Conservation (phyloP, 2,797 vertebrate species). For the Xiphorhynchus erythropygius region DNA sequence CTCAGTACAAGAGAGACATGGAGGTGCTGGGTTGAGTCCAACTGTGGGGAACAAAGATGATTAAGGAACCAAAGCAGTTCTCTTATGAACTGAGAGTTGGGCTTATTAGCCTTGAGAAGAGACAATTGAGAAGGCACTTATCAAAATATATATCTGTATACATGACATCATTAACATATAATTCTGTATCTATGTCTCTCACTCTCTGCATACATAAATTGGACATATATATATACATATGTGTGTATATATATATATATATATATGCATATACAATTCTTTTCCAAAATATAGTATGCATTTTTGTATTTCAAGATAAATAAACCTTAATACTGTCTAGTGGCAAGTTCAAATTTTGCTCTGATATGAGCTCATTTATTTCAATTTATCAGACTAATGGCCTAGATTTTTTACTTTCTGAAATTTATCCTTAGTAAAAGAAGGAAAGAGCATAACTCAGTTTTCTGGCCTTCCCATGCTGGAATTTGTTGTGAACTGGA, state of each 20-base stretch:
- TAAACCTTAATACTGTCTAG: neutral
- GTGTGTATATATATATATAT: neutral
- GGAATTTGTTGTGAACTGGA: neutral
- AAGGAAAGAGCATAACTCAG: neutral
- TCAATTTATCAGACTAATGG: neutral
- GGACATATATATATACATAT: neutral
- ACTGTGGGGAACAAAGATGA: no score
- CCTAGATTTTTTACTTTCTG: neutral
- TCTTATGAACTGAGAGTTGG: neutral
- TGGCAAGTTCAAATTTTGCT: neutral
- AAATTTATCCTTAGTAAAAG: neutral
- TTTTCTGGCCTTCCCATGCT: neutral
- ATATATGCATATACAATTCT: neutral
- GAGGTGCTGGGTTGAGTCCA: neutral
- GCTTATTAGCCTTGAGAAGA: neutral
- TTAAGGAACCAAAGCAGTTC: neutral
- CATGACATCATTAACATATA: neutral
- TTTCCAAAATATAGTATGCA: neutral
- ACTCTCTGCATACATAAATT: neutral
- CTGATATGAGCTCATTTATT: neutral
- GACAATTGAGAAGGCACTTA: accelerated
- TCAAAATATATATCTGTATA: no score
- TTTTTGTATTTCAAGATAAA: neutral
- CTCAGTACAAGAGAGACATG: no score
- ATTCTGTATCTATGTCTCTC: neutral